A percentile compares a stretch with the other conserved stretches of the same genome.
phyloP scores from a whole-genome alignment of 2,888 invertebrate genomes.

The Neoaliturus tenellus region DNA sequence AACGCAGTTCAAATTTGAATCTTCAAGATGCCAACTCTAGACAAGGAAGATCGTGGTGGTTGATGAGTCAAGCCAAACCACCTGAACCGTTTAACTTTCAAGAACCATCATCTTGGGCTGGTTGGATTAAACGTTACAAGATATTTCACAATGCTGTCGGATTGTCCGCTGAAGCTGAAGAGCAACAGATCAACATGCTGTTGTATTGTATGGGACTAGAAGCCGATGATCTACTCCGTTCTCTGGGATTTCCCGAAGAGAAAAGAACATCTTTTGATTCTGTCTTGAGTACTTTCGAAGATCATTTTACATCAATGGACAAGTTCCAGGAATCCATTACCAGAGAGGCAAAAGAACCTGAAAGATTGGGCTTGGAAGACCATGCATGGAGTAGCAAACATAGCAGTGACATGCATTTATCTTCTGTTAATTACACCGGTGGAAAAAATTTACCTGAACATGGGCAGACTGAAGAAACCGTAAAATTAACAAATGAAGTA shows the following conservation, averaged over 20 bases:
- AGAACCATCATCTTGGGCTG: neutral
- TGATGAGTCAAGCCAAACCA: neutral
- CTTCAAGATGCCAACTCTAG: neutral
- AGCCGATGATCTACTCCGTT: neutral
- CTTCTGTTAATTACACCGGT: too few species aligned
- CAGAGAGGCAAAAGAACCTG: too few species aligned
- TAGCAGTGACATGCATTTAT: too few species aligned
- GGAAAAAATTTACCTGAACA: too few species aligned
- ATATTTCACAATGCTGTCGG: slow-evolving; percentile 6
- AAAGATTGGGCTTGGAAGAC: too few species aligned
- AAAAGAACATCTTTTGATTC: neutral
- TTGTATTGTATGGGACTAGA: neutral
- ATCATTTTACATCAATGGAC: neutral
- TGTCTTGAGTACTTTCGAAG: neutral
- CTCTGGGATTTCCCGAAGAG: neutral
- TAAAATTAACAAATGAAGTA: too few species aligned
- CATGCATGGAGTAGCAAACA: too few species aligned
- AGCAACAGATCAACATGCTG: neutral
- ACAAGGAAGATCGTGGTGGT: neutral
- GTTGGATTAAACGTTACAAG: neutral
- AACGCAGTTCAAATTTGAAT: too few species aligned
- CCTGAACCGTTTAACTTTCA: neutral
- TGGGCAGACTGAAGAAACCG: too few species aligned
- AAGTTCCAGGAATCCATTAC: too few species aligned
- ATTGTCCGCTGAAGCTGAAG: neutral